These are phyloP conservation scores for Notoglanidium macrostoma DNA, from an alignment of 2,797 vertebrate species.

Conservation along the genomic window DNA sequence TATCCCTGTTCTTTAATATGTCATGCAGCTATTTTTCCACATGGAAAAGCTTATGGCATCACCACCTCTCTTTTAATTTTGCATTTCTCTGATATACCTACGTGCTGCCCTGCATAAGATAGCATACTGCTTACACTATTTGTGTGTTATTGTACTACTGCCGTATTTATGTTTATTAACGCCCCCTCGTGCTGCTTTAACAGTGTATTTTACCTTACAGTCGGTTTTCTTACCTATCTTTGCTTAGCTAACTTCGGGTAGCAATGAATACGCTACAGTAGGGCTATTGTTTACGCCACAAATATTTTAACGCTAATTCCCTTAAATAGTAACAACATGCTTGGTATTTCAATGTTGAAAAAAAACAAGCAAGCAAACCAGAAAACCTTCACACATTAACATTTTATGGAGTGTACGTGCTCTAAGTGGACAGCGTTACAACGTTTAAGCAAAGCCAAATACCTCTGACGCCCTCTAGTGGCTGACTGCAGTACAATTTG, in stretches of 20 bases:
- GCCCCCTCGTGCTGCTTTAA: neutral
- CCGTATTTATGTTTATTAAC: neutral
- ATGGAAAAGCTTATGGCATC: no score
- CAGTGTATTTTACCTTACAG: neutral
- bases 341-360: neutral
- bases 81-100: neutral
- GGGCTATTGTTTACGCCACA: neutral
- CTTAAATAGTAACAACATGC: neutral
- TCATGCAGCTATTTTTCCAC: neutral
- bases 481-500: neutral
- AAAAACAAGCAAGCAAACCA: no score
- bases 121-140: neutral
- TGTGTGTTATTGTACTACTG: neutral
- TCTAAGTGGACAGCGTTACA: no score
- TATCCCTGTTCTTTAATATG: neutral
- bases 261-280: neutral
- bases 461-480: constrained; percentile 1
- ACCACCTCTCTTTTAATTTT: neutral
- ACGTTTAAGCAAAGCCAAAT: neutral
- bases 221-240: neutral
- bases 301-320: neutral
- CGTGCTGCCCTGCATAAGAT: neutral
- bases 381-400: neutral
- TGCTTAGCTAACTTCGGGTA: neutral
- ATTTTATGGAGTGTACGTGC: neutral